Evolutionary conservation across 2,113 vertebrate genomes (phyloP).

Genomic region (Hippopotamus amphibius): DNA sequence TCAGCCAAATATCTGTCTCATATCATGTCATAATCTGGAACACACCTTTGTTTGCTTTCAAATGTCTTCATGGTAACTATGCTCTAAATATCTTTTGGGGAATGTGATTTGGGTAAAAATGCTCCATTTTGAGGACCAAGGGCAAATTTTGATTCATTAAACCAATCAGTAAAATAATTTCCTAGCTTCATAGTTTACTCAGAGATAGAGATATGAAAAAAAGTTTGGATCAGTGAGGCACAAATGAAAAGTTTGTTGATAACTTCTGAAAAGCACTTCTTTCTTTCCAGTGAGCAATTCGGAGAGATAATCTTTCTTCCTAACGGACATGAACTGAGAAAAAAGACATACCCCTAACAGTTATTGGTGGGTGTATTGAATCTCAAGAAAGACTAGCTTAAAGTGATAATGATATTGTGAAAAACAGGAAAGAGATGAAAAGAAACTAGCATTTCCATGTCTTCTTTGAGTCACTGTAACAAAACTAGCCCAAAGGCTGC

Average conservation of each 20-base stretch:
- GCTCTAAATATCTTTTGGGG: not conserved
- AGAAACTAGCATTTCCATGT: not conserved
- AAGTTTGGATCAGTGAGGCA: not conserved
- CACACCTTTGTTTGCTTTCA: not conserved
- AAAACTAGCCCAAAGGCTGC: not conserved
- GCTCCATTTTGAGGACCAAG: not conserved
- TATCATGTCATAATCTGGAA: not conserved
- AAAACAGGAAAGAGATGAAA: not conserved
- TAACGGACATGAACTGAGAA: not conserved
- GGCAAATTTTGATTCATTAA: not conserved
- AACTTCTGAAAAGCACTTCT: not conserved
- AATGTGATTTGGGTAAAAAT: not conserved
- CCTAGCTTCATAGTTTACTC: not conserved
- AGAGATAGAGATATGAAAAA: not conserved
- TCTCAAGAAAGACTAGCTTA: not conserved
- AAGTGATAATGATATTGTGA: not conserved
- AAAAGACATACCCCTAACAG: not conserved
- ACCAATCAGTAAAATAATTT: not conserved
- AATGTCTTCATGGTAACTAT: not conserved
- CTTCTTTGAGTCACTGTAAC: not conserved
- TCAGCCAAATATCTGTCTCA: not conserved
- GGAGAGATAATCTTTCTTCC: not conserved
- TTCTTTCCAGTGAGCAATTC: not conserved
- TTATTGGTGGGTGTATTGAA: not conserved
- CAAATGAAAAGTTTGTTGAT: not conserved